Conservation (phyloP, 1,140 invertebrate species). For the Drosophila hydei region DNA sequence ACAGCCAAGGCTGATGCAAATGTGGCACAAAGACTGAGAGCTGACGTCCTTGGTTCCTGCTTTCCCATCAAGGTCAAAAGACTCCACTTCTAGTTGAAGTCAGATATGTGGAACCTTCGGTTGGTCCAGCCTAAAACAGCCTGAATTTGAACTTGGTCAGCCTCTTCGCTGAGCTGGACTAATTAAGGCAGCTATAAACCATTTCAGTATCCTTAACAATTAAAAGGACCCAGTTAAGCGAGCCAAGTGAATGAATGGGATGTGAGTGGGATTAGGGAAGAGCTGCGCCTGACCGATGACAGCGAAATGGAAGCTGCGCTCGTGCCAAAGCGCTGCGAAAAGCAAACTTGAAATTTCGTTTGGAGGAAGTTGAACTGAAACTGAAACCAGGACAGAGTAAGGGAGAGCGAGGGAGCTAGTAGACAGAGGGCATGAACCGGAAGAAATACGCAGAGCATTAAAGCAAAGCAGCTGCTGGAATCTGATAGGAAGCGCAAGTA, state of each 20-base stretch:
- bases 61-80: no score
- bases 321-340: conserved; percentile 35
- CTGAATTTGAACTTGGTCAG: no score
- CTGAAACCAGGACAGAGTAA: conserved; percentile 22
- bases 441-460: conserved; percentile 60
- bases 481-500: conserved; percentile 64
- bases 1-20: neutral
- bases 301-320: neutral
- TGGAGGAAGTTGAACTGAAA: conserved; percentile 23
- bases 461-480: conserved; percentile 69
- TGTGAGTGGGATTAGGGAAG: conserved; percentile 22
- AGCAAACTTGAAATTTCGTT: neutral
- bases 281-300: conserved; percentile 13
- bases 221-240: no score
- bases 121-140: no score
- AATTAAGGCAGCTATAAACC: neutral
- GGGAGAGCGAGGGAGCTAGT: no score
- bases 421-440: conserved; percentile 42
- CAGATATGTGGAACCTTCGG: no score
- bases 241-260: conserved; percentile 11
- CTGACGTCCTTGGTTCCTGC: no score
- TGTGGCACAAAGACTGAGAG: no score
- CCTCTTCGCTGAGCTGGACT: neutral
- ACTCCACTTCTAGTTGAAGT: no score
- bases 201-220: neutral